Conservation (phyloP, 1,140 invertebrate genomes). For the Uloborus diversus region DNA sequence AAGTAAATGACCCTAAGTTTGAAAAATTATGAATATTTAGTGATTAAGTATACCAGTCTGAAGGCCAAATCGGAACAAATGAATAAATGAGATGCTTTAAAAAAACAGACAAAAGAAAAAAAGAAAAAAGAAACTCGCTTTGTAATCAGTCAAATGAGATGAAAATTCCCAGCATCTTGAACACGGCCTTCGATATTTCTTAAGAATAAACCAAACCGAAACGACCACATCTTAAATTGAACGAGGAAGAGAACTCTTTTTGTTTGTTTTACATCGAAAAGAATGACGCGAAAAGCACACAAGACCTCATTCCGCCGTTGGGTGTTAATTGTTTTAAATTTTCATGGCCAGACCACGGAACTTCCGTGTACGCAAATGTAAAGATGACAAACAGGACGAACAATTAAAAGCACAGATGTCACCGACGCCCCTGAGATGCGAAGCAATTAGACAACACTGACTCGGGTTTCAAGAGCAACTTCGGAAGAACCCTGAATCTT, state of each 20-base stretch:
- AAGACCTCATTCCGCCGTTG: background rate
- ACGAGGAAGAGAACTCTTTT: background rate
- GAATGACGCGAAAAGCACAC: conserved; percentile 66
- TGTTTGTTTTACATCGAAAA: conserved; percentile 76
- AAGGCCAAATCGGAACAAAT: no score
- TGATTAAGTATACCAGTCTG: no score
- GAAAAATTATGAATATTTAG: no score
- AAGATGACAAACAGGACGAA: no score
- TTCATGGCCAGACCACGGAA: background rate
- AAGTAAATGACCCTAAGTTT: no score
- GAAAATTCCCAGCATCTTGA: background rate
- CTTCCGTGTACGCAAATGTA: background rate
- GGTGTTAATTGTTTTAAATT: background rate
- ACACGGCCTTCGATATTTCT: background rate
- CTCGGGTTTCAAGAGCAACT: no score
- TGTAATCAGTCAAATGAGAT: background rate
- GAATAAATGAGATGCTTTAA: no score
- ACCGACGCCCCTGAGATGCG: no score
- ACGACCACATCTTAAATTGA: background rate
- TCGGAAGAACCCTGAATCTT: no score
- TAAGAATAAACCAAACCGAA: background rate
- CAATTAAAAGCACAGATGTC: no score
- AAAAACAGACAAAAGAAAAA: no score
- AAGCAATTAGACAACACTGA: no score
- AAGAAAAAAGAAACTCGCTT: background rate